Percentiles rank a stretch among this genome's conserved stretches.
Conservation (phyloP, 2,797 vertebrate genomes). For the Falco columbarius region DNA sequence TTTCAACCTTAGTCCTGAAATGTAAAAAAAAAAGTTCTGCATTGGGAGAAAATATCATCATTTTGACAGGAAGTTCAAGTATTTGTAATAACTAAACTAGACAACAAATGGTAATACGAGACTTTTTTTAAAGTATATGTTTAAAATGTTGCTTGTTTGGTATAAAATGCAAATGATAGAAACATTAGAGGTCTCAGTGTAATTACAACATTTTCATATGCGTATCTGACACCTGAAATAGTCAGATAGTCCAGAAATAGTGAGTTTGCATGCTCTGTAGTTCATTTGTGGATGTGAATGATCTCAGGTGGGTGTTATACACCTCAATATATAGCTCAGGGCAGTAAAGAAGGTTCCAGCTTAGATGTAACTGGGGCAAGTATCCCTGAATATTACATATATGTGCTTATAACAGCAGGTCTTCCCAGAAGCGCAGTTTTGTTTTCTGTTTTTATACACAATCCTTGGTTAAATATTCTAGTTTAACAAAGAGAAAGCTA, state of each 20-base stretch:
- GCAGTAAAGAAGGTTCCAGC: not conserved
- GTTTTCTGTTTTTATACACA: not conserved
- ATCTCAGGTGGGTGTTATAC: not conserved
- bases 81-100: not conserved
- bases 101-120: not conserved
- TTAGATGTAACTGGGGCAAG: not conserved
- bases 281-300: not conserved
- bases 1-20: not conserved
- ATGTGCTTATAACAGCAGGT: not conserved
- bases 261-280: not conserved
- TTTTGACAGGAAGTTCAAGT: not conserved
- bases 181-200: not conserved
- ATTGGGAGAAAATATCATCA: not conserved
- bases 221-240: not conserved
- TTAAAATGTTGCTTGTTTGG: not conserved
- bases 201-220: not conserved
- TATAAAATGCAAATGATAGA: not conserved
- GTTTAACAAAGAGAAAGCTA: not conserved
- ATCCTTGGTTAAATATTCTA: not conserved
- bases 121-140: not conserved
- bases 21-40: not conserved
- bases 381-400: not conserved
- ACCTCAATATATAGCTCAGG: not conserved
- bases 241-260: not conserved
- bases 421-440: not conserved